These are phyloP conservation scores for Sinotaia quadrata DNA, from an alignment of 2,888 invertebrate genomes.

Conservation along the genomic window DNA sequence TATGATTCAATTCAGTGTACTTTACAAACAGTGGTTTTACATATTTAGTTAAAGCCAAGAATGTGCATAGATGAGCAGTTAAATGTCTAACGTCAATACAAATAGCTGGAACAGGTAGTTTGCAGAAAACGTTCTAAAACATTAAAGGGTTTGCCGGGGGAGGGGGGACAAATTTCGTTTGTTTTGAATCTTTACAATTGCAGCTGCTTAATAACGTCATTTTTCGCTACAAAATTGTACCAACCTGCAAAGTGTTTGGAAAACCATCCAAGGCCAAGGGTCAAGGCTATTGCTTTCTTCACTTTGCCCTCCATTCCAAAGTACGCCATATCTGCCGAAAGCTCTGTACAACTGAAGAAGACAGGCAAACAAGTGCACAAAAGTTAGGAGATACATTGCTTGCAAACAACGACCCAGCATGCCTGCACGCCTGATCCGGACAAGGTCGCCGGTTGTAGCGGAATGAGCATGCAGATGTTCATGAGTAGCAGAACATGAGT, in stretches of 20 bases:
- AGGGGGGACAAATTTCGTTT: too few species aligned
- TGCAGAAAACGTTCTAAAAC: too few species aligned
- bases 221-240: conserved; percentile 3
- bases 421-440: conserved; percentile 58
- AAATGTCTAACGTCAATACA: too few species aligned
- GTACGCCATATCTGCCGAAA: conserved; percentile 75
- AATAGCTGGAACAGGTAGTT: too few species aligned
- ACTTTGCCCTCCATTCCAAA: conserved; percentile 46
- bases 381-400: conserved; percentile 75
- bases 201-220: too few species aligned
- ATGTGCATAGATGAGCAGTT: too few species aligned
- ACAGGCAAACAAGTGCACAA: conserved; percentile 75
- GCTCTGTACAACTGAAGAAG: conserved; percentile 74
- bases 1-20: too few species aligned
- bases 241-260: conserved; percentile 73
- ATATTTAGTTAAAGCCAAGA: too few species aligned
- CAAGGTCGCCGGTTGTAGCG: conserved; percentile 45
- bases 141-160: too few species aligned
- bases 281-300: conserved; percentile 48
- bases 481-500: neutral
- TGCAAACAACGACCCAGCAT: conserved; percentile 75
- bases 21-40: too few species aligned
- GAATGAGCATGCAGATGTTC: neutral
- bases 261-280: conserved; percentile 76
- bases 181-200: too few species aligned